Evolutionary conservation across 1,140 invertebrate genomes (phyloP).

Genomic region (Lasaia peninsularis): DNA sequence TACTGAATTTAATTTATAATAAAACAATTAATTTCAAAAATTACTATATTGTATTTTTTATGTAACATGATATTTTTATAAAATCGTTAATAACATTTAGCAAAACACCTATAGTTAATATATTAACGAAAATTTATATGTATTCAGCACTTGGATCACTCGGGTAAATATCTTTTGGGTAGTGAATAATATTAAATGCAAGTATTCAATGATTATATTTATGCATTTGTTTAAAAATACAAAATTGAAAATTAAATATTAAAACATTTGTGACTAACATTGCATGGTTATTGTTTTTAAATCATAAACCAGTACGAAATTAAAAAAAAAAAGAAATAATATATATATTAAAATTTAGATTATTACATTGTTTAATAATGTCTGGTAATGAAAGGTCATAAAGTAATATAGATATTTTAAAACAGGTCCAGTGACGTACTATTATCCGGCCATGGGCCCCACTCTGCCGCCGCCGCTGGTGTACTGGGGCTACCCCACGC

Average conservation of each 20-base stretch:
- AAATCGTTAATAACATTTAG: neutral
- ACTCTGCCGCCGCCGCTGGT: slow-evolving; percentile 81
- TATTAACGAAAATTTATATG: neutral
- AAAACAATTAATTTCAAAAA: too few relatives aligned
- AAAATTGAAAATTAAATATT: neutral
- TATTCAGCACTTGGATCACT: slow-evolving; percentile 10
- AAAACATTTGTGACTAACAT: slow-evolving; percentile 40
- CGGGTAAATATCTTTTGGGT: slow-evolving; percentile 8
- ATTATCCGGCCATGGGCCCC: slow-evolving; percentile 72
- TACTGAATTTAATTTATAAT: too few relatives aligned
- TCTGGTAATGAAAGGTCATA: too few relatives aligned
- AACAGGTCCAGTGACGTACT: slow-evolving; percentile 67
- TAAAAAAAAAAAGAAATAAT: neutral
- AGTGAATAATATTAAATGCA: slow-evolving; percentile 9
- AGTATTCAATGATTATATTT: slow-evolving; percentile 2
- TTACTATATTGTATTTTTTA: too few relatives aligned
- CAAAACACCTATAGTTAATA: slow-evolving; percentile 5
- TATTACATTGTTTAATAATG: too few relatives aligned
- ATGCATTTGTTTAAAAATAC: slow-evolving; percentile 11
- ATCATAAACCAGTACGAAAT: neutral
- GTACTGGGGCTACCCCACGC: slow-evolving; percentile 95
- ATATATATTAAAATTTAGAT: neutral
- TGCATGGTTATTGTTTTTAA: slow-evolving; percentile 30
- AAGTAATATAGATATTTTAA: neutral
- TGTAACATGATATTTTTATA: slow-evolving; percentile 12